phyloP scores from a whole-genome alignment of 2,797 vertebrate genomes.

The Yasuhikotakia modesta region DNA sequence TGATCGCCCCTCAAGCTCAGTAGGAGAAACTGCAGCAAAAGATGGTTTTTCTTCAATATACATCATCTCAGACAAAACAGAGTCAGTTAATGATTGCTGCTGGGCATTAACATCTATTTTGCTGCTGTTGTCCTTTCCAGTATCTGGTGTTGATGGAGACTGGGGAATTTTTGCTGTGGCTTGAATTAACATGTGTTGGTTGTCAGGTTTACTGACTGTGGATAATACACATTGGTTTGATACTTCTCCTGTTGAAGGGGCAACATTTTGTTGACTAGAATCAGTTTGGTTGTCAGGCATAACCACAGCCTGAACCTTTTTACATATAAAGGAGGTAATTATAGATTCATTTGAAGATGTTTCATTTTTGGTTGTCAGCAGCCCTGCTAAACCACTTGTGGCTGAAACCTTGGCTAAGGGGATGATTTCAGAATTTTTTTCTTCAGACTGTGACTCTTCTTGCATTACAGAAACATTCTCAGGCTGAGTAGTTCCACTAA shows the following conservation, averaged over 20 bases:
- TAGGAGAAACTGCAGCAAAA: conserved; percentile 44
- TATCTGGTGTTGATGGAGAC: conserved; percentile 25
- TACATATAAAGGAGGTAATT: conserved; percentile 2
- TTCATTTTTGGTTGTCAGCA: neutral
- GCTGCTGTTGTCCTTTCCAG: conserved; percentile 22
- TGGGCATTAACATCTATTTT: conserved; percentile 49
- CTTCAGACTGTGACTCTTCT: conserved; percentile 19
- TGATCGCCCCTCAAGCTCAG: conserved; percentile 26
- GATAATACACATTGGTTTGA: conserved; percentile 33
- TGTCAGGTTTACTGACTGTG: conserved; percentile 24
- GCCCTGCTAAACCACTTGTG: neutral
- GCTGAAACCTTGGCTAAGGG: conserved; percentile 10
- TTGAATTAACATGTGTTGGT: conserved; percentile 62
- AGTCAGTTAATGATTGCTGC: neutral
- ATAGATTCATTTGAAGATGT: conserved; percentile 15
- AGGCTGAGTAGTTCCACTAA: conserved; percentile 7
- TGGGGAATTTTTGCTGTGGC: conserved; percentile 16
- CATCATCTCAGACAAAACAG: conserved; percentile 48
- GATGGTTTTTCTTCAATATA: conserved; percentile 44
- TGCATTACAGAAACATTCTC: conserved; percentile 22
- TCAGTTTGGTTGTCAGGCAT: neutral
- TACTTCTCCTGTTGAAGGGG: conserved; percentile 59
- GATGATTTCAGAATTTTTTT: neutral
- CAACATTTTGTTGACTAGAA: conserved; percentile 43
- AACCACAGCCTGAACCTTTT: conserved; percentile 8